Conservation (phyloP, 2,113 vertebrate species). For the Apodemus sylvaticus region DNA sequence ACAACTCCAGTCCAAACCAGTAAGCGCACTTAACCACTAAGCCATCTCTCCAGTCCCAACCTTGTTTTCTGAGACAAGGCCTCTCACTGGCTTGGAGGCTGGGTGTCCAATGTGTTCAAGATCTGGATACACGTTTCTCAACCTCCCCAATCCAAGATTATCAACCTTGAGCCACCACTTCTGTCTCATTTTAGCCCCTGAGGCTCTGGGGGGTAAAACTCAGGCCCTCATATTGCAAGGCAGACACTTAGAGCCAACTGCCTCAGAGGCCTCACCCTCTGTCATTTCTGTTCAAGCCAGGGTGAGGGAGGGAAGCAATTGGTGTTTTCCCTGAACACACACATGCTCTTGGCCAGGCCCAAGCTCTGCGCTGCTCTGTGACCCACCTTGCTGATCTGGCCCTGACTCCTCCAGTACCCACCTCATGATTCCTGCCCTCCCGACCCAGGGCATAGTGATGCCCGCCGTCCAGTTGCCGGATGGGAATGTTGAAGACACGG, state of each 20-base stretch:
- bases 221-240: background rate
- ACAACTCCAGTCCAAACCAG: background rate
- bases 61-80: background rate
- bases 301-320: background rate
- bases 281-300: background rate
- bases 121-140: background rate
- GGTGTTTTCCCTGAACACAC: background rate
- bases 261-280: background rate
- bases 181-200: background rate
- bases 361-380: no score
- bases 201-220: background rate
- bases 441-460: constrained; percentile 88
- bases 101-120: background rate
- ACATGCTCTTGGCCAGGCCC: background rate
- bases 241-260: background rate
- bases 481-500: constrained; percentile 93
- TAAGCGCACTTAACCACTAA: background rate
- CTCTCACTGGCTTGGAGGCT: background rate
- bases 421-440: constrained; percentile 89
- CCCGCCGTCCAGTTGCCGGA: constrained; percentile 85
- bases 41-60: background rate
- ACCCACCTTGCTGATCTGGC: background rate
- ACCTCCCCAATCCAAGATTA: background rate
- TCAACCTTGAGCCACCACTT: background rate
- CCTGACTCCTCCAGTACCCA: constrained; percentile 65